Evolutionary conservation across 2,888 invertebrate species (phyloP).

Genomic region (Polymixis flavicincta): DNA sequence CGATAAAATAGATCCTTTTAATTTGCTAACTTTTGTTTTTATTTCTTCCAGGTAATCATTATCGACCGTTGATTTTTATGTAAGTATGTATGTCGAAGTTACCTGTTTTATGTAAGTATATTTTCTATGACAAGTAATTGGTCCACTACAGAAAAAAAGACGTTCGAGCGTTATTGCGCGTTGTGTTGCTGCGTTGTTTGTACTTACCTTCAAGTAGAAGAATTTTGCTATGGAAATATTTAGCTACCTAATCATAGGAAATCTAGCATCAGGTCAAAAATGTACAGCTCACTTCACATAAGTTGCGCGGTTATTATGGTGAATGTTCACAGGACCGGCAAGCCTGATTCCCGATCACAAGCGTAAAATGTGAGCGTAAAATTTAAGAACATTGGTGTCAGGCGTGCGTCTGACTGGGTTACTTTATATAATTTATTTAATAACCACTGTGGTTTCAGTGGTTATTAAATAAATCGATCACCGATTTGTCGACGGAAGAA

Average conservation of each 20-base stretch:
- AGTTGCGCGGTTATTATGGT: neutral
- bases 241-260: neutral
- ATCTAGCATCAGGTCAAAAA: too few species aligned
- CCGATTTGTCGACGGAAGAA: too few species aligned
- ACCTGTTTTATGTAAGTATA: neutral
- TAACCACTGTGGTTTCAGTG: too few species aligned
- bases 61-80: neutral
- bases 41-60: conserved; percentile 31
- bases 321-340: neutral
- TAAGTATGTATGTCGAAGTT: neutral
- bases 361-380: too few species aligned
- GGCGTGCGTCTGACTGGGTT: too few species aligned
- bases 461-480: too few species aligned
- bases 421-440: too few species aligned
- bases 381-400: too few species aligned
- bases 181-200: too few species aligned
- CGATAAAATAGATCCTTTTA: too few species aligned
- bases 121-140: neutral
- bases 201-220: neutral
- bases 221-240: neutral
- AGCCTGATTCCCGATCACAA: neutral
- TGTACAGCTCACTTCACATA: neutral
- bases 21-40: neutral
- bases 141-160: too few species aligned
- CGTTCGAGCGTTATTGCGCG: too few species aligned